A percentile compares a stretch with the other conserved stretches of the same genome.
Evolutionary conservation across 2,113 vertebrate species (phyloP).

Genomic region (Heteronetta atricapilla): DNA sequence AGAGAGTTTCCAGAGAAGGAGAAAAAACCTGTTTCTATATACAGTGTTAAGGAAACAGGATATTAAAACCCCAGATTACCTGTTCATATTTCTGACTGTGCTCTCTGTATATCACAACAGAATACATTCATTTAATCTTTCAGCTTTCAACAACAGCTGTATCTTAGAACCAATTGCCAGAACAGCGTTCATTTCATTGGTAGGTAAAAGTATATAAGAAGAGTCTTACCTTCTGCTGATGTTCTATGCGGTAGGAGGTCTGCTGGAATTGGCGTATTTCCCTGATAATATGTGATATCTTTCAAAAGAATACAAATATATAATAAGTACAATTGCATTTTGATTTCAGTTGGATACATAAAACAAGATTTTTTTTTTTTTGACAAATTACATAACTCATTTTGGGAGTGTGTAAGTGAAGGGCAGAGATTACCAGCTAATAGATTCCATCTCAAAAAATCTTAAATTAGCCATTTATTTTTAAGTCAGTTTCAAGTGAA

Average conservation of each 20-base stretch:
- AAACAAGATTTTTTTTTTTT: not conserved
- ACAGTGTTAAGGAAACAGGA: not conserved
- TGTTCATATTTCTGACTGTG: rapidly evolving
- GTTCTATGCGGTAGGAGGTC: constrained; percentile 95
- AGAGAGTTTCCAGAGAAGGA: not conserved
- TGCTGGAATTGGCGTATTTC: constrained; percentile 99
- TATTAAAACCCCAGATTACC: too few species aligned
- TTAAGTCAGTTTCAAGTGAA: not conserved
- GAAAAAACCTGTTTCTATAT: not conserved
- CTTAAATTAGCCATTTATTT: not conserved
- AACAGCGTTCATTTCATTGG: not conserved
- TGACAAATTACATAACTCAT: not conserved
- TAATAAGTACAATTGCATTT: not conserved
- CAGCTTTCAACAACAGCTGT: not conserved
- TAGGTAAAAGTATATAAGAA: not conserved
- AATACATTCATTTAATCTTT: not conserved
- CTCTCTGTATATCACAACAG: not conserved
- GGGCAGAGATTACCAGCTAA: not conserved
- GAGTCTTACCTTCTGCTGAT: constrained; percentile 90
- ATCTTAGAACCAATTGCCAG: not conserved
- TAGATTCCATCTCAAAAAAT: too few species aligned
- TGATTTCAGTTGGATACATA: not conserved
- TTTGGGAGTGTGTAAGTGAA: not conserved
- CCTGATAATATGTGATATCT: constrained; percentile 99
- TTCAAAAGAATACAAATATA: not conserved